Conservation (phyloP, 2,113 vertebrate genomes). For the Dipodomys ordii region DNA sequence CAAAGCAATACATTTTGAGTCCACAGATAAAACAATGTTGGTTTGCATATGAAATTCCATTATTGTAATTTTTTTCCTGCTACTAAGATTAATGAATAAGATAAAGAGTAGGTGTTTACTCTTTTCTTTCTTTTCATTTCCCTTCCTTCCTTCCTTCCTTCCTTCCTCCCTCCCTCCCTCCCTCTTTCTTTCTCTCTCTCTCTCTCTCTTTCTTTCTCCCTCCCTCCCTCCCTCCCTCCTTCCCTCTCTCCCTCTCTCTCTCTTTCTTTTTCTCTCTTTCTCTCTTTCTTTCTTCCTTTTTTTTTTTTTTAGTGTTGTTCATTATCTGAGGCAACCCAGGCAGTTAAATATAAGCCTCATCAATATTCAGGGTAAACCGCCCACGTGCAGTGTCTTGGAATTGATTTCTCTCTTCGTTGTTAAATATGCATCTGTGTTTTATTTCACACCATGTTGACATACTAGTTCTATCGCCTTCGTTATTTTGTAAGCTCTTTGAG, state of each 20-base stretch:
- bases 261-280: no score
- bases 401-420: neutral
- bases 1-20: neutral
- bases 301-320: neutral
- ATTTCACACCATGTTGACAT: slow-evolving; percentile 17
- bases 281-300: neutral
- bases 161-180: no score
- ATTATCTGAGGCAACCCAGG: slow-evolving; percentile 13
- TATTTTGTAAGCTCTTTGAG: slow-evolving; percentile 49
- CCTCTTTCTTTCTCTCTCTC: no score
- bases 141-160: neutral
- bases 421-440: neutral
- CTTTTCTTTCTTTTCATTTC: no score
- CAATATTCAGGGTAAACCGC: slow-evolving; percentile 11
- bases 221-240: neutral
- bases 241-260: no score
- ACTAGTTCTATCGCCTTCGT: slow-evolving; percentile 13
- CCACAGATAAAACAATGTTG: neutral
- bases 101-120: neutral
- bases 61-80: neutral
- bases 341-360: slow-evolving; percentile 50
- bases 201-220: no score
- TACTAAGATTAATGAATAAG: slow-evolving; percentile 44
- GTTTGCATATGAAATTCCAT: slow-evolving; percentile 1
- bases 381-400: neutral